Evolutionary conservation across 2,113 vertebrate genomes (phyloP).

Genomic region (Parus major): DNA sequence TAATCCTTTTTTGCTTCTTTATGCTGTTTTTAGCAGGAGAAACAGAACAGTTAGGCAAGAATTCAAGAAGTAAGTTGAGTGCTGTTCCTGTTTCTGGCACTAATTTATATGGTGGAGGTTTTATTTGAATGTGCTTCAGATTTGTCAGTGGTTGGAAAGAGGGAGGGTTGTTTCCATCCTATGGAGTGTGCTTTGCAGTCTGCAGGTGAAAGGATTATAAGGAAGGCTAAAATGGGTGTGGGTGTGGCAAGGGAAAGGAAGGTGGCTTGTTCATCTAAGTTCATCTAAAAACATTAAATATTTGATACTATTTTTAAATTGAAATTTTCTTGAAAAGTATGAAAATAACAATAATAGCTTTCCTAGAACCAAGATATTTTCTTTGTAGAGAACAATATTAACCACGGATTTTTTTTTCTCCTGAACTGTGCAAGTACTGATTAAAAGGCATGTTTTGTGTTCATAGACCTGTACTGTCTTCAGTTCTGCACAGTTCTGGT

Average conservation of each 20-base stretch:
- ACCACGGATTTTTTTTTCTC: not conserved
- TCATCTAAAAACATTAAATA: not conserved
- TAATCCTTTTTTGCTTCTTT: constrained; percentile 41
- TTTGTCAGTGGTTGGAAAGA: not conserved
- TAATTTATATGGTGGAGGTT: not conserved
- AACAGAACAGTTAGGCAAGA: not conserved
- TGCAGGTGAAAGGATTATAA: not conserved
- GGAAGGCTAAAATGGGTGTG: not conserved
- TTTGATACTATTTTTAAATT: not conserved
- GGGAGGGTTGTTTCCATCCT: not conserved
- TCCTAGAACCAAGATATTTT: not conserved
- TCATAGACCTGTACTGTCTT: not conserved
- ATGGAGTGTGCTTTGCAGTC: constrained; percentile 39
- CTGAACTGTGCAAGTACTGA: not conserved
- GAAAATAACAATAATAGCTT: not conserved
- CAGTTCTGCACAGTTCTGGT: not conserved
- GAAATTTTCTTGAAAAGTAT: not conserved
- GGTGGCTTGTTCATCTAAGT: not conserved
- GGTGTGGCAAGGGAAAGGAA: not conserved
- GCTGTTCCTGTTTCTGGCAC: not conserved
- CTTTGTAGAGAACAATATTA: not conserved
- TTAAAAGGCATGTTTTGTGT: not conserved
- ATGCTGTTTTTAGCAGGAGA: not conserved
- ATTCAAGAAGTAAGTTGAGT: not conserved
- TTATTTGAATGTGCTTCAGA: constrained; percentile 24